Conservation (phyloP, 2,797 vertebrate species). For the Epinephelus awoara region DNA sequence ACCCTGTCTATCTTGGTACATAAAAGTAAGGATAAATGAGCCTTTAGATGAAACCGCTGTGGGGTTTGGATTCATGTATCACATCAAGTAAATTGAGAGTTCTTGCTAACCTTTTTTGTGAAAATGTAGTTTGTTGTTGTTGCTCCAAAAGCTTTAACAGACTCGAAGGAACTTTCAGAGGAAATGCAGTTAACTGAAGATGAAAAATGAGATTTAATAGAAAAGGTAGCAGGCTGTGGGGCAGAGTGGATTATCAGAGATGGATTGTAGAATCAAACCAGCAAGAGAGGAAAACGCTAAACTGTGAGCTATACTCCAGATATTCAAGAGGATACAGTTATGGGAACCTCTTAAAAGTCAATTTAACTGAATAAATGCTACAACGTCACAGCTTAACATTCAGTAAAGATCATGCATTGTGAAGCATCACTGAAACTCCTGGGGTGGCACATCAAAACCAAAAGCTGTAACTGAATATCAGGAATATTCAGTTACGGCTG, state of each 20-base stretch:
- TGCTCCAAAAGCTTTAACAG: not conserved
- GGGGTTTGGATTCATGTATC: not conserved
- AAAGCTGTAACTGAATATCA: too few species aligned
- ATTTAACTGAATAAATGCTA: not conserved
- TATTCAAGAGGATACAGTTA: not conserved
- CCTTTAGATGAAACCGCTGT: too few species aligned
- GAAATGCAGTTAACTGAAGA: constrained; percentile 6
- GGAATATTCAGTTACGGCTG: too few species aligned
- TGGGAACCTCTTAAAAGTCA: not conserved
- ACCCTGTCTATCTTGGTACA: too few species aligned
- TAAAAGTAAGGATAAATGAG: too few species aligned
- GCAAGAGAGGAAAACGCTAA: not conserved
- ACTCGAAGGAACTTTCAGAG: not conserved
- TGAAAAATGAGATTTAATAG: not conserved
- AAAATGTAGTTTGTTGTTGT: not conserved
- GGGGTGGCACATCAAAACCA: too few species aligned
- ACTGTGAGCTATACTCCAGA: not conserved
- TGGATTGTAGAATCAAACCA: not conserved
- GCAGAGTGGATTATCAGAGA: constrained; percentile 1
- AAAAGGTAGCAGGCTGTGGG: not conserved
- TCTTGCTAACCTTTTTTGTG: not conserved
- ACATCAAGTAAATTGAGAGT: too few species aligned
- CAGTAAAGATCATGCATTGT: not conserved
- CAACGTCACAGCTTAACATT: not conserved
- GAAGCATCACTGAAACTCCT: not conserved